These are phyloP conservation scores for Trichonephila inaurata DNA, from an alignment of 1,140 invertebrate species.

Conservation along the genomic window DNA sequence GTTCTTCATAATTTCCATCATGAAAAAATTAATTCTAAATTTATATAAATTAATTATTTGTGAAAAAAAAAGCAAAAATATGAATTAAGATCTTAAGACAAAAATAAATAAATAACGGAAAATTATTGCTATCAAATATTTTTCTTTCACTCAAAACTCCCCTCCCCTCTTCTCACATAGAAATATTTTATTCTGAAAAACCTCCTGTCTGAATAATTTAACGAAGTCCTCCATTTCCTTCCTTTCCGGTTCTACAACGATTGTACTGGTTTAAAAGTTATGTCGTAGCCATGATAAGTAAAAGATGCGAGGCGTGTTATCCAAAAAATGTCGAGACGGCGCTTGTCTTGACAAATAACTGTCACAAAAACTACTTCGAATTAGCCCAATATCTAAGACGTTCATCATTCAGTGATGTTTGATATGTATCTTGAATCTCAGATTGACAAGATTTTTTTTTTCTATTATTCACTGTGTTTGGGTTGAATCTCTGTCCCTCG, in stretches of 20 bases:
- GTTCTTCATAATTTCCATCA: no score
- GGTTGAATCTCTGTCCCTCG: background rate
- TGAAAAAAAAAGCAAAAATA: no score
- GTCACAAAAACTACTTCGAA: slow-evolving; percentile 35
- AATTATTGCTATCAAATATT: no score
- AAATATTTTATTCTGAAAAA: no score
- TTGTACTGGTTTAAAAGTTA: background rate
- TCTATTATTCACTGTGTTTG: background rate
- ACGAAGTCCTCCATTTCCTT: background rate
- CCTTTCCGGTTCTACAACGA: background rate
- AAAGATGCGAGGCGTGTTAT: background rate
- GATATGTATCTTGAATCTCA: background rate
- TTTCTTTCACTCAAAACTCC: no score
- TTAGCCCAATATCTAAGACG: background rate
- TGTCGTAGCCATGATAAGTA: background rate
- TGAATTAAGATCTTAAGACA: no score
- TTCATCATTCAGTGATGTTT: slow-evolving; percentile 2
- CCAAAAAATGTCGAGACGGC: slow-evolving; percentile 14
- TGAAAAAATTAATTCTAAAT: no score
- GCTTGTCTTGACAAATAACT: slow-evolving; percentile 7
- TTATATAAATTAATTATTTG: no score
- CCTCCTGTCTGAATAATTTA: no score
- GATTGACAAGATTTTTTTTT: background rate
- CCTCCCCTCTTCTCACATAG: no score
- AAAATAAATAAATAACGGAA: no score